Base-by-base conservation (phyloP, 2,888 invertebrate genomes). In the Villa cingulata region DNA sequence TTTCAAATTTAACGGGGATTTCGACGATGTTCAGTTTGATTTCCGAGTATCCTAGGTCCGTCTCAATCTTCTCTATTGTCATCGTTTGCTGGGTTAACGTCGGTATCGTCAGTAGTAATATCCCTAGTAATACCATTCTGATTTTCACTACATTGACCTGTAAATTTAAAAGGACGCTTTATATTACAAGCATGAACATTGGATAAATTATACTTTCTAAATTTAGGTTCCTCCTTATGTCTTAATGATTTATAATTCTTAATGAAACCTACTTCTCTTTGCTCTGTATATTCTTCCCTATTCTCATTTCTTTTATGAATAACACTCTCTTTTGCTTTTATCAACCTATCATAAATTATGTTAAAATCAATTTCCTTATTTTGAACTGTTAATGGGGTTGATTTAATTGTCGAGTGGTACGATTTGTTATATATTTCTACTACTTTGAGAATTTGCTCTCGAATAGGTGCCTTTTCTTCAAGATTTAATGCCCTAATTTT, bases 191-290 rank as follows among this genome's bases (percentile, higher is more conserved):
- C 39, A 16, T 51, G 47, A n/a, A 51, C 36, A 36, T 49, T 49
- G 3, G 20, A 12, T 44, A 52, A 29, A 6, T 41, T 41, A n/a
- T 20, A 17, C 43, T 48, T 50, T 45, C 43, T 41, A 48, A 42
- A 51, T 37, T 48, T 50, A 14, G 48, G 45, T 45, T 48, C 34
- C 39, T 52, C 44, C 37, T 48, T 48, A 23, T 50, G 49, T 29
- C 44, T 27, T 16, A 44, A 2, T 6, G 44, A 27, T 23, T 38
- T 37, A 6, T 44, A 44, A 20, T 44, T 44, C 23, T 44, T 44
- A 27, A 37, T 44, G 14, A 15, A 44, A 7, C 38, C 44, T 16
- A 14, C 9, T 17, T 17, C n/a, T 37, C 38, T 15, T 16, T 17
- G 10, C 27, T 37, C 44, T 38, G 14, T 17, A 16, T 44, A 44